Conservation (phyloP, 2,113 vertebrate genomes). For the Phyllostomus discolor region DNA sequence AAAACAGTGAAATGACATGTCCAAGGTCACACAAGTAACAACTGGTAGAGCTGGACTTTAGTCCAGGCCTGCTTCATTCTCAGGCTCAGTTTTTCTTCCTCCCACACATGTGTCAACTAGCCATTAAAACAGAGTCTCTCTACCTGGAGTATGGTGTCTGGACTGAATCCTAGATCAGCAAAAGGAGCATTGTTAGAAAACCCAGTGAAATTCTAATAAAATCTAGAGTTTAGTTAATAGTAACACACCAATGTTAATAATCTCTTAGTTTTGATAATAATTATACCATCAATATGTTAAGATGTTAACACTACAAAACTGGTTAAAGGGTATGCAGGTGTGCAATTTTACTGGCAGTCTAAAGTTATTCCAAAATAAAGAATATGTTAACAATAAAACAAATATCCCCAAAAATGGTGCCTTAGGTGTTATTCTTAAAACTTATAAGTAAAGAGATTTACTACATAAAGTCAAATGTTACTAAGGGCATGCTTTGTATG, state of each 20-base stretch:
- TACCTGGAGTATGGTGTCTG: neutral
- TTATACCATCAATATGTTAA: neutral
- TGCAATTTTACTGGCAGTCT: neutral
- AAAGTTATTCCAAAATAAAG: constrained; percentile 5
- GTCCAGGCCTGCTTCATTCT: neutral
- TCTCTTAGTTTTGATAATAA: neutral
- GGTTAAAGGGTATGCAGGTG: neutral
- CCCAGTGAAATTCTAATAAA: neutral
- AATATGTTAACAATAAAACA: neutral
- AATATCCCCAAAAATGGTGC: neutral
- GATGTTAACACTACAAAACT: neutral
- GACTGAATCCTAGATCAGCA: neutral
- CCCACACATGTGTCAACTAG: neutral
- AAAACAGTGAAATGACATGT: neutral
- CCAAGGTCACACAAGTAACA: neutral
- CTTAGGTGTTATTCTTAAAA: neutral
- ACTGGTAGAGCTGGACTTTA: neutral
- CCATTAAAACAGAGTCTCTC: neutral
- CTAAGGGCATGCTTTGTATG: neutral
- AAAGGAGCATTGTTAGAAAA: neutral
- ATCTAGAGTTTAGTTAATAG: neutral
- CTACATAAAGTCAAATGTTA: neutral
- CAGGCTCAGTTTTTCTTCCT: neutral
- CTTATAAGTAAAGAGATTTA: neutral
- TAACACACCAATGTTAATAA: neutral